Conservation (phyloP, 2,797 vertebrate genomes). For the Phalloptychus januarius region DNA sequence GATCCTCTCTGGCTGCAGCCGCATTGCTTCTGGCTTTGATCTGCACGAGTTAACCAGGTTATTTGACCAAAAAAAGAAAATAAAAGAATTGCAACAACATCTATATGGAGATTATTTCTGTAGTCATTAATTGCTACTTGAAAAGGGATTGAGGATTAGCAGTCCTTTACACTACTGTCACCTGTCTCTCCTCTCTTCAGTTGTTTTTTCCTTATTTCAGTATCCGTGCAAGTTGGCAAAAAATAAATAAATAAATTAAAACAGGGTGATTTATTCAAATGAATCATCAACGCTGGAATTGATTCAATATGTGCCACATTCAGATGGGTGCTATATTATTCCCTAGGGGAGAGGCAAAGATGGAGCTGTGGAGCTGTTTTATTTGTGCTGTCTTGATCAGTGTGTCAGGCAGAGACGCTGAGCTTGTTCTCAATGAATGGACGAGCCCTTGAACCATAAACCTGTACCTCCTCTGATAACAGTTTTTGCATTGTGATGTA, state of each 20-base stretch:
- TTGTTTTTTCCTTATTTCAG: conserved; percentile 61
- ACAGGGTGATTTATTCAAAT: conserved; percentile 76
- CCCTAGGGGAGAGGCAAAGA: conserved; percentile 78
- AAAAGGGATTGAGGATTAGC: conserved; percentile 77
- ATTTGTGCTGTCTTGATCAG: conserved; percentile 84
- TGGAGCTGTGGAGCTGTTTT: conserved; percentile 77
- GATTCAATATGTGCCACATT: conserved; percentile 80
- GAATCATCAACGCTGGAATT: conserved; percentile 78
- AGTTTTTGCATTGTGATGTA: conserved; percentile 79
- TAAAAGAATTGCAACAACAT: conserved; percentile 70
- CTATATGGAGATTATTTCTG: conserved; percentile 75
- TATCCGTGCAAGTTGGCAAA: conserved; percentile 76
- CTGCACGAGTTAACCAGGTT: conserved; percentile 65
- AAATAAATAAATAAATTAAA: conserved; percentile 63
- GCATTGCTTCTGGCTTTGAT: conserved; percentile 71
- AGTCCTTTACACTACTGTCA: conserved; percentile 63
- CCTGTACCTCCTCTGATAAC: conserved; percentile 84
- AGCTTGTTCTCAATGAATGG: conserved; percentile 81
- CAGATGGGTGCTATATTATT: conserved; percentile 81
- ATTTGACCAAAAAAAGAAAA: conserved; percentile 69
- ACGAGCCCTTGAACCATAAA: conserved; percentile 83
- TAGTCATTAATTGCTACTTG: conserved; percentile 79
- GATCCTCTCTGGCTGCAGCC: conserved; percentile 77
- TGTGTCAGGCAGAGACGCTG: conserved; percentile 79
- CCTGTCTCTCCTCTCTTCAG: conserved; percentile 69